A percentile compares a stretch with the other conserved stretches of the same genome.
These are phyloP conservation scores for Vulpes vulpes DNA, from an alignment of 2,113 vertebrate genomes.

Conservation along the genomic window DNA sequence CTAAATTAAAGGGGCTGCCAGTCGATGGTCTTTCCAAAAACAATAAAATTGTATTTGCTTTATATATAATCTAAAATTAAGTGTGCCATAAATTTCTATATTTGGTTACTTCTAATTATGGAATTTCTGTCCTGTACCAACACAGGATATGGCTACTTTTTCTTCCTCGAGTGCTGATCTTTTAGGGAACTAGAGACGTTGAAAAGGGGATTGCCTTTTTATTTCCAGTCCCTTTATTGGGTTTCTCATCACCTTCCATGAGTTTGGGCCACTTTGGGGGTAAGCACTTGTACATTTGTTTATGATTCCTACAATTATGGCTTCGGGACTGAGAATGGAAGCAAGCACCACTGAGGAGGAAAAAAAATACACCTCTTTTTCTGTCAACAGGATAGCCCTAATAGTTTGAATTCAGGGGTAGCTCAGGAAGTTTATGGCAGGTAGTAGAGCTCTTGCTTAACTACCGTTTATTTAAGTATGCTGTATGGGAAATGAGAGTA, in stretches of 20 bases:
- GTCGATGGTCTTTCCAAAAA: neutral
- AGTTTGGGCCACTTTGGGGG: neutral
- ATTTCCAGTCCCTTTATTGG: neutral
- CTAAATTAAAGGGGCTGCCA: neutral
- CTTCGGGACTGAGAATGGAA: conserved; percentile 28
- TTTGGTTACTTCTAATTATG: conserved; percentile 1
- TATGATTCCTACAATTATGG: neutral
- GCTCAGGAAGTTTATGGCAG: neutral
- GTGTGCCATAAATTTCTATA: neutral
- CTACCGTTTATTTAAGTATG: neutral
- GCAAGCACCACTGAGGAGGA: neutral
- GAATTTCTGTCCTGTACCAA: neutral
- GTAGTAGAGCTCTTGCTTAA: neutral
- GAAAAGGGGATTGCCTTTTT: neutral
- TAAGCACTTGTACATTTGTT: neutral
- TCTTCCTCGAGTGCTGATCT: neutral
- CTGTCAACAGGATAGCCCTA: neutral
- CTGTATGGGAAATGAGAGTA: neutral
- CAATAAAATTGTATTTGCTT: neutral
- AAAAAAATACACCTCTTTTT: neutral
- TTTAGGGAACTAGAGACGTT: conserved; percentile 3
- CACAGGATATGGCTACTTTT: neutral
- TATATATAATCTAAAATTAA: neutral
- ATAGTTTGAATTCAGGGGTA: neutral
- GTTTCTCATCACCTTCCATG: neutral